phyloP scores from a whole-genome alignment of 2,888 invertebrate genomes.

The Pheosia gnoma region DNA sequence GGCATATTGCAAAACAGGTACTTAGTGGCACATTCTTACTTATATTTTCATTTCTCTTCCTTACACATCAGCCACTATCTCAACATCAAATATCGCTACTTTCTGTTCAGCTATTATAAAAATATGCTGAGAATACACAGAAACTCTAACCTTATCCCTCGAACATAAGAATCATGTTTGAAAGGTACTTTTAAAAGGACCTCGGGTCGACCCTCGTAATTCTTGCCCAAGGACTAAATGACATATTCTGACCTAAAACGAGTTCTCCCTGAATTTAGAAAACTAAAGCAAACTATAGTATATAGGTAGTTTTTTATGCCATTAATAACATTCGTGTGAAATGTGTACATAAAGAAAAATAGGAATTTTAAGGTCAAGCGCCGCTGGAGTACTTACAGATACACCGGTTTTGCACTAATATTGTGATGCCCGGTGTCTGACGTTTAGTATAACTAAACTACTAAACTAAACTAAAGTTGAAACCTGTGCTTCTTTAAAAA shows the following conservation, averaged over 20 bases:
- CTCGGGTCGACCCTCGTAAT: slow-evolving; percentile 49
- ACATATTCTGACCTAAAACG: slow-evolving; percentile 47
- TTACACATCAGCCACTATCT: neutral
- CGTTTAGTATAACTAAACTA: no score
- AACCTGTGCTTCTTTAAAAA: no score
- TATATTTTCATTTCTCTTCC: neutral
- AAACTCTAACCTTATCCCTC: slow-evolving; percentile 16
- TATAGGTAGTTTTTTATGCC: no score
- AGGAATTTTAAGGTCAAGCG: no score
- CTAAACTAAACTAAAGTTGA: no score
- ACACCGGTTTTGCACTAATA: no score
- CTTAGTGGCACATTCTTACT: no score
- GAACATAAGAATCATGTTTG: slow-evolving; percentile 15
- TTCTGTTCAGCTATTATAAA: slow-evolving; percentile 6
- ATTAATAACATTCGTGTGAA: no score
- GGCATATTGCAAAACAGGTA: no score
- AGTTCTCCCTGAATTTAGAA: slow-evolving; percentile 46
- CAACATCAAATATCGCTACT: slow-evolving; percentile 2
- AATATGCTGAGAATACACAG: neutral
- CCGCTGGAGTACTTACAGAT: no score
- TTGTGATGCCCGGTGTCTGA: no score
- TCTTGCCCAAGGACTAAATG: slow-evolving; percentile 52
- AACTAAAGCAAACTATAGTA: slow-evolving; percentile 44
- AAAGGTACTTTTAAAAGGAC: slow-evolving; percentile 9
- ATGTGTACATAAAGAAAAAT: no score